Conservation (phyloP, 1,140 invertebrate genomes). For the Himalopsyche phryganea region DNA sequence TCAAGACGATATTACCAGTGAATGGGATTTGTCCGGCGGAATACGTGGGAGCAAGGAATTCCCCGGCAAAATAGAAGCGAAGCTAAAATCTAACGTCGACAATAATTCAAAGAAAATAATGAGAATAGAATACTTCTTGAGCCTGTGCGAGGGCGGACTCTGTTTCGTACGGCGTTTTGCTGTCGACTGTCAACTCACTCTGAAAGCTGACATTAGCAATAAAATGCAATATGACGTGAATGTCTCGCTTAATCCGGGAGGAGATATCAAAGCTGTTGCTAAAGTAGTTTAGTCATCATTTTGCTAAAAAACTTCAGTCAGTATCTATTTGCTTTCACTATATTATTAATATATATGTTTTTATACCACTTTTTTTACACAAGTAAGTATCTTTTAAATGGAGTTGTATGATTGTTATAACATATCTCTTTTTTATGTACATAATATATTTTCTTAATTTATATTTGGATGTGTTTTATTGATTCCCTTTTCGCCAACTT, state of each 20-base stretch:
- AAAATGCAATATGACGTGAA: conserved; percentile 15
- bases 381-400: too few relatives aligned
- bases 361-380: too few relatives aligned
- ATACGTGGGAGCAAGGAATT: conserved; percentile 19
- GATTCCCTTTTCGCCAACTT: too few relatives aligned
- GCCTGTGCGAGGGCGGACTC: conserved; percentile 22
- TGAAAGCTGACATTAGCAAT: conserved; percentile 1
- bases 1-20: conserved; percentile 18
- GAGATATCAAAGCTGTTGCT: conserved; percentile 12
- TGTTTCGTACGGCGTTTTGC: conserved; percentile 25
- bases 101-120: conserved; percentile 7
- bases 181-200: conserved; percentile 14
- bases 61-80: conserved; percentile 20
- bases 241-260: conserved; percentile 5
- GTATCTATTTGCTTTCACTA: too few relatives aligned
- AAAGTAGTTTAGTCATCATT: not conserved
- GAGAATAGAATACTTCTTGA: conserved; percentile 22
- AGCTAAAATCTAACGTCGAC: conserved; percentile 7
- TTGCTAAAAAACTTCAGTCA: too few relatives aligned
- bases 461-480: too few relatives aligned
- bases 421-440: too few relatives aligned
- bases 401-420: too few relatives aligned
- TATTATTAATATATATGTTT: too few relatives aligned
- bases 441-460: too few relatives aligned
- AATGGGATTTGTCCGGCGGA: conserved; percentile 27